phyloP scores from a whole-genome alignment of 2,113 vertebrate species.

The Sander lucioperca region DNA sequence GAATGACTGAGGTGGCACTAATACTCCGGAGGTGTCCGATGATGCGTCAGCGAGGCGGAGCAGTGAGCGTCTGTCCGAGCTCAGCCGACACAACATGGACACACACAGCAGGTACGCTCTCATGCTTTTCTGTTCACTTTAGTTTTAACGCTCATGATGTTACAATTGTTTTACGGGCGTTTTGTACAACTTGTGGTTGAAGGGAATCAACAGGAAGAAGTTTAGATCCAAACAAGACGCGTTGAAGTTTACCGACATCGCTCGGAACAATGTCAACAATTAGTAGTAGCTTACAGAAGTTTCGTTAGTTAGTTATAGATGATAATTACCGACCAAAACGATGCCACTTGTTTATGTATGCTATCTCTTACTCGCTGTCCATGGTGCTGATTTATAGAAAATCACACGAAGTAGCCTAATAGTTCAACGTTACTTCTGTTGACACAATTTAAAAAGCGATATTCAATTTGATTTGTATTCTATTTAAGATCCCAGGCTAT shows the following conservation, averaged over 20 bases:
- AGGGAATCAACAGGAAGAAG: neutral
- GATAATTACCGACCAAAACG: neutral
- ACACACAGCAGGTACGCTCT: constrained; percentile 66
- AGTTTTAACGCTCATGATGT: constrained; percentile 5
- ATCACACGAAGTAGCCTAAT: neutral
- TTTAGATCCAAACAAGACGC: neutral
- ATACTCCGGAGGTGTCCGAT: constrained; percentile 69
- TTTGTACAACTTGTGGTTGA: neutral
- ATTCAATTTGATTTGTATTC: neutral
- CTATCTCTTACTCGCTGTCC: constrained; percentile 72
- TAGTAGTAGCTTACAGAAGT: neutral
- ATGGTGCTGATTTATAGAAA: constrained; percentile 69
- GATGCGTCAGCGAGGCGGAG: constrained; percentile 57
- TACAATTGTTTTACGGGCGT: neutral
- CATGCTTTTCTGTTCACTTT: constrained; percentile 29
- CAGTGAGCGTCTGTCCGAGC: constrained; percentile 25
- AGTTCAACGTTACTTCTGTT: neutral
- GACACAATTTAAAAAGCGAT: neutral
- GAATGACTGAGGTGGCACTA: constrained; percentile 63
- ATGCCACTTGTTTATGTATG: neutral
- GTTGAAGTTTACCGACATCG: neutral
- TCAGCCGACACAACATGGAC: constrained; percentile 67
- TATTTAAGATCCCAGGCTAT: neutral
- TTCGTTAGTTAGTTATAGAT: neutral
- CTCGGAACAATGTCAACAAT: neutral